phyloP scores from a whole-genome alignment of 2,888 invertebrate genomes.

The Xestia sexstrigata region DNA sequence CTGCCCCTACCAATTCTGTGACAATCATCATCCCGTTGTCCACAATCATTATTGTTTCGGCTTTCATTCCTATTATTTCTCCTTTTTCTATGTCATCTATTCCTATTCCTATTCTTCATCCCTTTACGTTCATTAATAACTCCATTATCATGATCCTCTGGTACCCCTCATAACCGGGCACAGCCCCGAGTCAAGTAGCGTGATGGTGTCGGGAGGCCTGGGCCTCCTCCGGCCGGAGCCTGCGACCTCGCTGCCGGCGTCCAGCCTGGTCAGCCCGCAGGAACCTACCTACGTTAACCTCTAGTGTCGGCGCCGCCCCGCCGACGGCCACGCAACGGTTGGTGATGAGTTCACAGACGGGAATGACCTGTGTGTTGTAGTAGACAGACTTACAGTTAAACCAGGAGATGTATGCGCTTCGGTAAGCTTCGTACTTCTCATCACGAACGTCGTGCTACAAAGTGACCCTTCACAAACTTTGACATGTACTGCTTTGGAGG shows the following conservation, averaged over 20 bases:
- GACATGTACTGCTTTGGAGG: not conserved
- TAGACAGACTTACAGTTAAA: conserved; percentile 43
- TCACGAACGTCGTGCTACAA: not conserved
- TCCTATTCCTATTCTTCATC: not conserved
- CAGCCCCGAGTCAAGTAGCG: conserved; percentile 91
- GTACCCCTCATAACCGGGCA: conserved; percentile 43
- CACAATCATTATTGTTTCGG: not conserved
- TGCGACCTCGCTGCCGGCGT: conserved; percentile 86
- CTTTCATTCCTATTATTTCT: not conserved
- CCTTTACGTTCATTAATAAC: not conserved
- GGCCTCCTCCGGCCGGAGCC: conserved; percentile 90
- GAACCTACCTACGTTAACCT: conserved; percentile 98
- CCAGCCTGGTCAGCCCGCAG: conserved; percentile 91
- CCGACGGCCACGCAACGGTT: conserved; percentile 84
- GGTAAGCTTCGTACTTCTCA: not conserved
- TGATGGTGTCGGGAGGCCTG: conserved; percentile 88
- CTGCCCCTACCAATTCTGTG: not conserved
- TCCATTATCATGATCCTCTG: conserved; percentile 4
- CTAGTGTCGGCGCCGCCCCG: conserved; percentile 92
- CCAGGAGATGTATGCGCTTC: not conserved
- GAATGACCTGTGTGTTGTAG: conserved; percentile 65
- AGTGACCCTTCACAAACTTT: not conserved
- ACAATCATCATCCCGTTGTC: not conserved
- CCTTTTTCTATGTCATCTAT: not conserved
- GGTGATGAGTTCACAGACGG: conserved; percentile 73